A percentile compares a stretch with the other conserved stretches of the same genome.
Conservation (phyloP, 2,113 vertebrate genomes). For the Copsychus sechellarum region DNA sequence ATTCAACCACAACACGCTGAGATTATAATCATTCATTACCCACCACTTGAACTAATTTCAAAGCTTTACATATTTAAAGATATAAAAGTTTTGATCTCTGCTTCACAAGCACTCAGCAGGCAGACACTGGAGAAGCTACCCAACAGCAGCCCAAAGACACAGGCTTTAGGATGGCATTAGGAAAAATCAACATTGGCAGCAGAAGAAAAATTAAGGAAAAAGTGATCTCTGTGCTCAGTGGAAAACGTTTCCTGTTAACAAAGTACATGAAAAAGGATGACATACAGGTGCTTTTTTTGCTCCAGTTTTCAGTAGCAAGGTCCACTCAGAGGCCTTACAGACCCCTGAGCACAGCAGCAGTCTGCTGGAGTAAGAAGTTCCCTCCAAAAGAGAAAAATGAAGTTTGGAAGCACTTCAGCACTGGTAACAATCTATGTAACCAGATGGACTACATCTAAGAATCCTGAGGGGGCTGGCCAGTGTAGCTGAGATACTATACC, state of each 20-base stretch:
- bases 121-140: neutral
- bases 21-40: neutral
- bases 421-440: neutral
- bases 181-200: neutral
- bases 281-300: rapidly evolving
- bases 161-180: neutral
- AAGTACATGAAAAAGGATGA: neutral
- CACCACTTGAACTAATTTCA: neutral
- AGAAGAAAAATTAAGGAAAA: neutral
- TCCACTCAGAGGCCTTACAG: neutral
- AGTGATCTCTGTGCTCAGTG: neutral
- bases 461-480: neutral
- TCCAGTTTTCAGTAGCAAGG: neutral
- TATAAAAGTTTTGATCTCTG: neutral
- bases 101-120: neutral
- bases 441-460: neutral
- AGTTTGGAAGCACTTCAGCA: neutral
- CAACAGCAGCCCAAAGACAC: neutral
- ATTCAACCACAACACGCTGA: neutral
- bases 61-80: neutral
- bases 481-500: neutral
- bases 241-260: neutral
- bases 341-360: neutral
- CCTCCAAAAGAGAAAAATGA: neutral
- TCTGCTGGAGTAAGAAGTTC: neutral